Conservation (phyloP, 1,140 invertebrate species). For the Ips typographus region DNA sequence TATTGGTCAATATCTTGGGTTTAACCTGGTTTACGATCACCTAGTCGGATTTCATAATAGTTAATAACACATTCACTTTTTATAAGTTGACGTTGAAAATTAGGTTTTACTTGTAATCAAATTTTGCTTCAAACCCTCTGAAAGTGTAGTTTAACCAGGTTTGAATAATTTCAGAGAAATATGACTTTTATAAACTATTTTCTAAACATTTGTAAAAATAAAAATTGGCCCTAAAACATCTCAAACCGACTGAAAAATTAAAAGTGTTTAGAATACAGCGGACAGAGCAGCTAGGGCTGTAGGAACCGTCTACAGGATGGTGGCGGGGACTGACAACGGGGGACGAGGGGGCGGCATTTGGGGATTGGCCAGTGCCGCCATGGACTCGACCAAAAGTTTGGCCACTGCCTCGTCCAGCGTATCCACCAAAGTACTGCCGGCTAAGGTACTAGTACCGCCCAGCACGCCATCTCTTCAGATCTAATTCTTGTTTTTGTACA, state of each 20-base stretch:
- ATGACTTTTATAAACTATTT: too few relatives aligned
- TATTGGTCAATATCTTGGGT: too few relatives aligned
- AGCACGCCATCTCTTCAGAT: slow-evolving; percentile 18
- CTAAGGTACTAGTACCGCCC: slow-evolving; percentile 53
- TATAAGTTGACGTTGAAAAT: too few relatives aligned
- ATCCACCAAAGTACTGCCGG: slow-evolving; percentile 40
- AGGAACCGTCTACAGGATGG: slow-evolving; percentile 72
- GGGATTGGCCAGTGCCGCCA: slow-evolving; percentile 56
- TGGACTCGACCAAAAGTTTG: slow-evolving; percentile 56
- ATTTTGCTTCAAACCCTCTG: too few relatives aligned
- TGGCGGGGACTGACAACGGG: slow-evolving; percentile 74
- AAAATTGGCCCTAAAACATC: background rate
- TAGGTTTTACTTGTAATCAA: too few relatives aligned
- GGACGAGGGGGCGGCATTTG: slow-evolving; percentile 60
- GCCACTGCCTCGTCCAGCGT: slow-evolving; percentile 42
- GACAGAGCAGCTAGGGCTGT: slow-evolving; percentile 74
- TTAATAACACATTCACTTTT: too few relatives aligned
- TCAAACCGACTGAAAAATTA: slow-evolving; percentile 19
- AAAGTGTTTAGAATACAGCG: slow-evolving; percentile 64
- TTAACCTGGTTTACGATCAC: too few relatives aligned
- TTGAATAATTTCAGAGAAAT: too few relatives aligned
- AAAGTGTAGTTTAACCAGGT: too few relatives aligned
- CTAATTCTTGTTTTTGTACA: slow-evolving; percentile 28
- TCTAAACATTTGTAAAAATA: too few relatives aligned
- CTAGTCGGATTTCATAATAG: too few relatives aligned